These are phyloP conservation scores for Syrista parreyssii DNA, from an alignment of 2,888 invertebrate genomes.

Conservation along the genomic window DNA sequence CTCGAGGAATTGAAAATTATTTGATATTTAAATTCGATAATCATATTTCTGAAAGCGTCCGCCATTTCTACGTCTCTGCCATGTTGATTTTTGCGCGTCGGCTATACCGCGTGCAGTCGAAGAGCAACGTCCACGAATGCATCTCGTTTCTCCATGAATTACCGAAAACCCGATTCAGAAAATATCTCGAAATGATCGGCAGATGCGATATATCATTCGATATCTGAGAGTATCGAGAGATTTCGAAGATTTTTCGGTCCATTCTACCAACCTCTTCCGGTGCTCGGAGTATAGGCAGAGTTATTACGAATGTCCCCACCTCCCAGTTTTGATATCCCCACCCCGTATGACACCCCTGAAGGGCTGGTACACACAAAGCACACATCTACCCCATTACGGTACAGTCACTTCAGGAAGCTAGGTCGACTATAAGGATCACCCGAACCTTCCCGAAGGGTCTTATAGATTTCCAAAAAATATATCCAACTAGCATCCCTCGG, in stretches of 20 bases:
- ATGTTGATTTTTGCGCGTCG: slow-evolving; percentile 58
- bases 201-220: background rate
- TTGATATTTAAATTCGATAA: slow-evolving; percentile 62
- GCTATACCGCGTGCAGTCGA: slow-evolving; percentile 20
- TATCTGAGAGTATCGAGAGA: background rate
- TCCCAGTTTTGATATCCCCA: slow-evolving; percentile 48
- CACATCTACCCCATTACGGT: slow-evolving; percentile 53
- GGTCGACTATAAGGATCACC: background rate
- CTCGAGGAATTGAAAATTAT: slow-evolving; percentile 45
- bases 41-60: slow-evolving; percentile 46
- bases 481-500: background rate
- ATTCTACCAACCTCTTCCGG: slow-evolving; percentile 9
- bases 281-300: slow-evolving; percentile 25
- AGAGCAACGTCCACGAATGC: background rate
- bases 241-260: background rate
- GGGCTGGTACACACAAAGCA: slow-evolving; percentile 50
- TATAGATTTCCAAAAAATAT: slow-evolving; percentile 4
- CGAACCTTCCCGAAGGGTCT: background rate
- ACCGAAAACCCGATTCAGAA: background rate
- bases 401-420: slow-evolving; percentile 42
- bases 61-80: slow-evolving; percentile 60
- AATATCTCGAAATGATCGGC: background rate
- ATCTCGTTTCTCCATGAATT: background rate
- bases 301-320: slow-evolving; percentile 53
- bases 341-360: slow-evolving; percentile 42